These are phyloP conservation scores for Lypha dubia DNA, from an alignment of 2,888 invertebrate species.

Conservation along the genomic window DNA sequence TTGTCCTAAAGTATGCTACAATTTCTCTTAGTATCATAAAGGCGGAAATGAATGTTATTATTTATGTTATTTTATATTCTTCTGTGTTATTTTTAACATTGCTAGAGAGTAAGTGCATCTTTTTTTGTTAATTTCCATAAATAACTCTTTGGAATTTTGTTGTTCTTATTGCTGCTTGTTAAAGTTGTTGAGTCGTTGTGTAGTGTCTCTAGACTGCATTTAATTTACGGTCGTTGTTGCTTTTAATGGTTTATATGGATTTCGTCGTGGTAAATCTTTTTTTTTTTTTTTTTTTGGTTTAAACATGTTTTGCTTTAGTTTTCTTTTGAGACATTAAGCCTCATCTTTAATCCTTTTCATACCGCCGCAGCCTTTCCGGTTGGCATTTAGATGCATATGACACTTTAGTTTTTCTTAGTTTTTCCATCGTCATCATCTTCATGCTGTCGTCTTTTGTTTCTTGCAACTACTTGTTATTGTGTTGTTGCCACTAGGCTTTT, in stretches of 20 bases:
- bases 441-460: constrained; percentile 16
- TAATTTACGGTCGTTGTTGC: constrained; percentile 58
- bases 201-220: constrained; percentile 44
- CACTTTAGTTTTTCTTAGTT: constrained; percentile 26
- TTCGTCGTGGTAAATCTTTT: constrained; percentile 13
- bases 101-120: neutral
- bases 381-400: constrained; percentile 41
- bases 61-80: neutral
- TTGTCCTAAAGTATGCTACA: constrained; percentile 7
- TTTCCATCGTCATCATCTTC: constrained; percentile 20
- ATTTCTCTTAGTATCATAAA: constrained; percentile 1
- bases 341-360: constrained; percentile 65
- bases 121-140: neutral
- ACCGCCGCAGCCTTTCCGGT: constrained; percentile 72
- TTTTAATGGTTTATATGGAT: constrained; percentile 51
- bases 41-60: neutral
- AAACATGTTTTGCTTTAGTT: neutral
- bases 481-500: constrained; percentile 24
- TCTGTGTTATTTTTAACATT: neutral
- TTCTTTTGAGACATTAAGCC: constrained; percentile 3
- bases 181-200: neutral
- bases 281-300: neutral
- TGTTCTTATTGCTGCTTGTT: neutral
- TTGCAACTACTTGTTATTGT: neutral
- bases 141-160: neutral